Base-by-base conservation (phyloP, 2,888 invertebrate genomes). In the Mesochorus sp. region DNA sequence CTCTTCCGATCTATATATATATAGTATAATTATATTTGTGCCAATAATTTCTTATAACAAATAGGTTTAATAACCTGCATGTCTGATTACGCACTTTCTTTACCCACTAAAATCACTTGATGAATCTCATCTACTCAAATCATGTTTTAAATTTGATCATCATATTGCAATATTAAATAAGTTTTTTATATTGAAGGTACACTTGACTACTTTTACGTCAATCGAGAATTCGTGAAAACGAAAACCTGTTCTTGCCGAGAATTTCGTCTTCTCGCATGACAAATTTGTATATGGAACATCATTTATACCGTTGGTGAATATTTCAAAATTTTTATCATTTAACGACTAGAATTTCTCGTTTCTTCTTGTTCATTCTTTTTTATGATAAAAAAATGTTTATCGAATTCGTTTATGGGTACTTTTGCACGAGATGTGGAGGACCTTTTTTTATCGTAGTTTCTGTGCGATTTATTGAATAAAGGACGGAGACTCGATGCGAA, bases 181-280 rank as follows among this genome's bases (percentile, higher is more conserved):
- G 31, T 31, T n/a, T 0, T 61, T 61, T 44, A 12, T n/a, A n/a
- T 14, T 4, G 2, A 26, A 6, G 34, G 12, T 10, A 17, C 17
- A n/a, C n/a, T n/a, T 8, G 42, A 8, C 8, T 57, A 6, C 28
- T 26, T 37, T 19, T 44, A 14, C 37, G n/a, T 34, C 31, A 62
- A 47, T 6, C 19, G 28, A 6, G 34, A 19, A 66, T 59, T 59
- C 24, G 17, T 42, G 53, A 67, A 59, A 24, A 67, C 8, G 31
- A 61, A 59, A 74, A 74, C 74, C 74, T 44, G 74, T 74, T 74
- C 19, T 17, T 8, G 8, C 53, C 42, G 21, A 44, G 44, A 74
- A 67, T 74, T 39, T 37, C 14, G 67, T 61, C 8, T 44, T 53
- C 21, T 24, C 37, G 12, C 26, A 12, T 42, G 4, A 28, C 19